A percentile compares a stretch with the other conserved stretches of the same genome.
These are phyloP conservation scores for Oscarella lobularis DNA, from an alignment of 37 sponge, comb jelly and placozoan species.

Conservation along the genomic window DNA sequence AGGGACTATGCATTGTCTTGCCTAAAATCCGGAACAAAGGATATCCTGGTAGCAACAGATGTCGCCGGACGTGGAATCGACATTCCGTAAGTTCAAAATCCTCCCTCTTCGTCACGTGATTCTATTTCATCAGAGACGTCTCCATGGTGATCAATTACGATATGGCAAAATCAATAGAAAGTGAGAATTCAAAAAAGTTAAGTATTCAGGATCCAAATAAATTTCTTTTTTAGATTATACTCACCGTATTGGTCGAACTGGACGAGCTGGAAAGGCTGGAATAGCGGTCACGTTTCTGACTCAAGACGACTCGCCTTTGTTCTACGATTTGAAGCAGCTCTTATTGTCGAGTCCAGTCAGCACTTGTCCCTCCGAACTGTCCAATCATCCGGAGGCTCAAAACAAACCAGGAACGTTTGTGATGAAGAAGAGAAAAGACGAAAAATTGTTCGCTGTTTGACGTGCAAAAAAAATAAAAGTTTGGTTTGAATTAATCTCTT, in stretches of 20 bases:
- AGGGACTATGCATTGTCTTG: conserved; percentile 85
- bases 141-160: conserved; percentile 96
- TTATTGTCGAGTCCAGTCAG: conserved; percentile 68
- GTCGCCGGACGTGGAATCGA: conserved; percentile 98
- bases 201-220: too few relatives aligned
- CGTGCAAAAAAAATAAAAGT: too few relatives aligned
- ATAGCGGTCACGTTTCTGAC: conserved; percentile 87
- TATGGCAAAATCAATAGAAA: conserved; percentile 92
- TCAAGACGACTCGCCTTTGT: conserved; percentile 82
- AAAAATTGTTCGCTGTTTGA: too few relatives aligned
- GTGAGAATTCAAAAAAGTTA: too few relatives aligned
- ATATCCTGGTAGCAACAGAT: conserved; percentile 96
- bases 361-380: conserved; percentile 78
- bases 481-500: too few relatives aligned
- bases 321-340: conserved; percentile 89
- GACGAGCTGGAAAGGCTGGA: conserved; percentile 92
- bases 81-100: conserved; percentile 72
- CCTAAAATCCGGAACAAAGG: conserved; percentile 84
- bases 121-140: conserved; percentile 57
- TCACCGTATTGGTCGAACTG: conserved; percentile 92
- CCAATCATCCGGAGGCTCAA: conserved; percentile 94
- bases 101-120: background rate
- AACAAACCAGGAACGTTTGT: conserved; percentile 82
- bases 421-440: conserved; percentile 76
- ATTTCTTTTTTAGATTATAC: conserved; percentile 60